Evolutionary conservation across 2,797 vertebrate genomes (phyloP).

Genomic region (Amblyopsis hoosieri): DNA sequence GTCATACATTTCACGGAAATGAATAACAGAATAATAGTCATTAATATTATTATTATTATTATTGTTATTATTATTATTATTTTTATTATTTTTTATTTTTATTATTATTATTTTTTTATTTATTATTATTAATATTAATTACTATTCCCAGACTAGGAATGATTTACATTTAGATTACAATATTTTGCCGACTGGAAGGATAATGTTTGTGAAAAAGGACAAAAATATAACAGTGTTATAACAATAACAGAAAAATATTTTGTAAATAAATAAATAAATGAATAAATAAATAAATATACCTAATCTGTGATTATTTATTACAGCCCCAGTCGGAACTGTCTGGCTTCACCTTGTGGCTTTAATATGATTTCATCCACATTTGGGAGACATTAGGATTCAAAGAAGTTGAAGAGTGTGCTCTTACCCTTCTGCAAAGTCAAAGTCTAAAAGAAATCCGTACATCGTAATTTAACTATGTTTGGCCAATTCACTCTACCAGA

Average conservation of each 20-base stretch:
- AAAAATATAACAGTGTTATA: not conserved
- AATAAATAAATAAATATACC: too few species aligned
- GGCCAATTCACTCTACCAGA: not conserved
- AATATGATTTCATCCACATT: not conserved
- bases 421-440: constrained; percentile 1
- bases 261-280: too few species aligned
- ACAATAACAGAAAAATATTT: not conserved
- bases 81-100: too few species aligned
- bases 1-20: not conserved
- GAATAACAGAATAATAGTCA: not conserved
- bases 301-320: too few species aligned
- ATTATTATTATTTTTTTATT: too few species aligned
- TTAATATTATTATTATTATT: too few species aligned
- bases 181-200: not conserved
- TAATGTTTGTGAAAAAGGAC: not conserved
- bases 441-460: constrained; percentile 3
- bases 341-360: too few species aligned
- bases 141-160: not conserved
- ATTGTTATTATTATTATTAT: too few species aligned
- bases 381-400: constrained; percentile 15
- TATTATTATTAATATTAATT: too few species aligned
- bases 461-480: too few species aligned
- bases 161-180: not conserved
- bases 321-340: too few species aligned
- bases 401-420: constrained; percentile 5